A percentile compares a stretch with the other conserved stretches of the same genome.
Conservation (phyloP, 2,888 invertebrate species). For the Dendrolimus houi region DNA sequence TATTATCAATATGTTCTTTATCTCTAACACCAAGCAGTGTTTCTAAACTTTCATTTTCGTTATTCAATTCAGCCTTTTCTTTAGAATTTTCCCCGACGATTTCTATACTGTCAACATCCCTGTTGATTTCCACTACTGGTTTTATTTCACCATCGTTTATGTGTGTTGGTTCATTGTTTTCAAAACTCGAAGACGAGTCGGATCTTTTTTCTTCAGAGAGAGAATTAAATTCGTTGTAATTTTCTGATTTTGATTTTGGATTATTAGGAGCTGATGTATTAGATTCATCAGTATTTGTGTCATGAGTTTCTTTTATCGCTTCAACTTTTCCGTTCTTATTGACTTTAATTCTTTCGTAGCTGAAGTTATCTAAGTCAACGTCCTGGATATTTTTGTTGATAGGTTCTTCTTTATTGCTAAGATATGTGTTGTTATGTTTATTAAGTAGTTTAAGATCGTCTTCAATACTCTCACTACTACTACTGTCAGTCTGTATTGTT, state of each 20-base stretch:
- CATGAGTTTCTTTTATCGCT: conserved; percentile 24
- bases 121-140: conserved; percentile 58
- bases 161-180: conserved; percentile 25
- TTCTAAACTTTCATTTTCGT: conserved; percentile 34
- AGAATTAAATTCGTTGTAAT: conserved; percentile 13
- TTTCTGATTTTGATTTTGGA: conserved; percentile 15
- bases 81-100: conserved; percentile 26
- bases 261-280: conserved; percentile 18
- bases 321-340: conserved; percentile 37
- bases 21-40: conserved; percentile 27
- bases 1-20: conserved; percentile 19
- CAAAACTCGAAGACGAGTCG: conserved; percentile 14
- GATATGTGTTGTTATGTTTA: conserved; percentile 1
- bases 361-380: conserved; percentile 41
- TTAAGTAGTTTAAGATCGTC: conserved; percentile 4
- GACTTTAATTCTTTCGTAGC: conserved; percentile 38
- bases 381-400: conserved; percentile 18
- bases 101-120: conserved; percentile 34
- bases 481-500: not conserved
- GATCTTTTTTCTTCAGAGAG: conserved; percentile 13
- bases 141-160: conserved; percentile 56
- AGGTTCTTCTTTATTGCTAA: conserved; percentile 5
- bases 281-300: conserved; percentile 21
- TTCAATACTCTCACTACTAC: conserved; percentile 17
- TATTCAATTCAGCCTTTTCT: conserved; percentile 16